Conservation (phyloP, 2,797 vertebrate species). For the Pangasius sanitwongsei region DNA sequence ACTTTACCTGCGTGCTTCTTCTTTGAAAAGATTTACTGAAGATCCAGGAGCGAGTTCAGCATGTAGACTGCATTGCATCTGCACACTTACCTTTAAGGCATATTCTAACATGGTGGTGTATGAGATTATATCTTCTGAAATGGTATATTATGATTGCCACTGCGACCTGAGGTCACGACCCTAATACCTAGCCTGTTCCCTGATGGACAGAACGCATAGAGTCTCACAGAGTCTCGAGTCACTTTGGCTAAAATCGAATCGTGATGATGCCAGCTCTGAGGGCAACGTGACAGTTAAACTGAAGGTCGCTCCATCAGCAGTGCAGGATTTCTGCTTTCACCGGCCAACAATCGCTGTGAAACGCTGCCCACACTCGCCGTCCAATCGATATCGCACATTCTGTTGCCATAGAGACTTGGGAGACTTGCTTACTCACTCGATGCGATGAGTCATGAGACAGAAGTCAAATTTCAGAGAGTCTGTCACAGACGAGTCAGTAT, state of each 20-base stretch:
- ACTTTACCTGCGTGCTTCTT: no score
- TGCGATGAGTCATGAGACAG: constrained; percentile 63
- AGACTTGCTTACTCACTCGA: constrained; percentile 65
- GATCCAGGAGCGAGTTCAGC: not conserved
- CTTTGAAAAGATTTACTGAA: not conserved
- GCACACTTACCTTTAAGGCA: not conserved
- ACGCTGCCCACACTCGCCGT: constrained; percentile 57
- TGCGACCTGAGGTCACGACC: not conserved
- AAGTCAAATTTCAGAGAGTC: constrained; percentile 48
- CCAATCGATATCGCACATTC: constrained; percentile 62
- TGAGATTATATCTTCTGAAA: not conserved
- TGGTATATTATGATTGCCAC: not conserved
- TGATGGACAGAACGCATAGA: not conserved
- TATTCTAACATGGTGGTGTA: not conserved
- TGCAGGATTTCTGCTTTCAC: constrained; percentile 54
- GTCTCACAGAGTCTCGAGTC: not conserved
- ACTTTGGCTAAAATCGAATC: not conserved
- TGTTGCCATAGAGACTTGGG: constrained; percentile 71
- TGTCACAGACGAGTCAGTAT: constrained; percentile 35
- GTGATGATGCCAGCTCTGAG: not conserved
- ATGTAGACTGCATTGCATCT: not conserved
- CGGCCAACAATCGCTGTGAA: constrained; percentile 57
- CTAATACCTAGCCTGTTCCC: not conserved
- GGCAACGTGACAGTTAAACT: not conserved
- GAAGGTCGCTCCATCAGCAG: constrained; percentile 59